These are phyloP conservation scores for Morpho helenor DNA, from an alignment of 2,888 invertebrate genomes.

Conservation along the genomic window DNA sequence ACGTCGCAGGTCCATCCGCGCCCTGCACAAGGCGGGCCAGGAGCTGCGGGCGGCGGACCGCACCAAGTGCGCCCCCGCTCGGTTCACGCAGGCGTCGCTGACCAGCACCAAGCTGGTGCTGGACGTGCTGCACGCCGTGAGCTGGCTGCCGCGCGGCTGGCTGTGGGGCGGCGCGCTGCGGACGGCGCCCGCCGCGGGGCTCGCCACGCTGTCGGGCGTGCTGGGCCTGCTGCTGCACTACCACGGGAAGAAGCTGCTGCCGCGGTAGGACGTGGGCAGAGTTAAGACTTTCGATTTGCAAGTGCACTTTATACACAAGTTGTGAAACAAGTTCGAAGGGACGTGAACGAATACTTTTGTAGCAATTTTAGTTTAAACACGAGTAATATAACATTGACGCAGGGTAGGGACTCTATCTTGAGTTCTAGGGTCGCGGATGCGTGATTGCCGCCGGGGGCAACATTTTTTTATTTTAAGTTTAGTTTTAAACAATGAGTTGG, in stretches of 20 bases:
- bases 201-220: constrained; percentile 53
- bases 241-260: constrained; percentile 48
- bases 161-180: constrained; percentile 87
- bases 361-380: too few relatives aligned
- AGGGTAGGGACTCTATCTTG: too few relatives aligned
- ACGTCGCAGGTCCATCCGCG: constrained; percentile 52
- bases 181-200: constrained; percentile 42
- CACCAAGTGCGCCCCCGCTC: constrained; percentile 53
- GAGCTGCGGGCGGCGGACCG: constrained; percentile 40
- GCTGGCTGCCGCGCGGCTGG: constrained; percentile 88
- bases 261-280: constrained; percentile 22
- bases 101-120: constrained; percentile 64
- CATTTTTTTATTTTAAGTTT: too few relatives aligned
- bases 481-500: too few relatives aligned
- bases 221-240: constrained; percentile 58
- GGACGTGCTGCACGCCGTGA: constrained; percentile 88
- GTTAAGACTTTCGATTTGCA: too few relatives aligned
- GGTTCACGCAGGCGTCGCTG: constrained; percentile 56
- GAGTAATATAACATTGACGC: too few relatives aligned
- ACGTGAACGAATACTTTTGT: too few relatives aligned
- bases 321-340: too few relatives aligned
- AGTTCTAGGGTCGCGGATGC: too few relatives aligned
- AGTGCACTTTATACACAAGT: too few relatives aligned
- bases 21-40: constrained; percentile 44
- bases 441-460: too few relatives aligned